phyloP scores from a whole-genome alignment of 2,888 invertebrate species.

The Epinotia ramella region DNA sequence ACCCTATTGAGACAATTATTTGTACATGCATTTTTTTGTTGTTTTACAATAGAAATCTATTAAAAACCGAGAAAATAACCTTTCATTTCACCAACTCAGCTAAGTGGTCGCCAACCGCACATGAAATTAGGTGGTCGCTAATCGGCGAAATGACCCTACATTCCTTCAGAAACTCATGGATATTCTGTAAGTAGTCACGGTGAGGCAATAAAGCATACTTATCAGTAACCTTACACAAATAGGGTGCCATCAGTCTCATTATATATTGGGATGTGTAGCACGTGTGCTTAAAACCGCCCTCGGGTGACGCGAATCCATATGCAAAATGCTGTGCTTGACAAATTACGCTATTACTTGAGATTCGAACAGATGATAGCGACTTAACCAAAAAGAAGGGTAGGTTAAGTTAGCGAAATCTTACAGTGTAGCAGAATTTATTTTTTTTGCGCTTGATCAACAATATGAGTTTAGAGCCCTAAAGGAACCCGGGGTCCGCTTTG shows the following conservation, averaged over 20 bases:
- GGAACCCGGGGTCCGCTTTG: too few species aligned
- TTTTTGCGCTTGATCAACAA: too few species aligned
- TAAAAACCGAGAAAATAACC: too few species aligned
- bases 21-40: too few species aligned
- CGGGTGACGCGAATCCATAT: constrained; percentile 73
- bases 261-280: constrained; percentile 41
- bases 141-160: too few species aligned
- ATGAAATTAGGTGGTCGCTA: too few species aligned
- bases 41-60: too few species aligned
- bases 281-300: constrained; percentile 64
- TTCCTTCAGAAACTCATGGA: background rate
- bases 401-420: background rate
- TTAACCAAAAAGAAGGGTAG: constrained; percentile 47
- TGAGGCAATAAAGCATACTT: constrained; percentile 43
- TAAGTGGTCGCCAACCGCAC: too few species aligned
- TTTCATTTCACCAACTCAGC: too few species aligned
- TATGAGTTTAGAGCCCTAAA: too few species aligned
- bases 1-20: too few species aligned
- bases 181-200: constrained; percentile 26
- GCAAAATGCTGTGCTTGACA: constrained; percentile 76
- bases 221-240: constrained; percentile 47
- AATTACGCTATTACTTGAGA: constrained; percentile 80
- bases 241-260: constrained; percentile 41
- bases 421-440: too few species aligned
- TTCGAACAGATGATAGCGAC: constrained; percentile 74